Evolutionary conservation across 35 echinoderm and acorn worm species (phyloP).

Genomic region (Amphiura filiformis): DNA sequence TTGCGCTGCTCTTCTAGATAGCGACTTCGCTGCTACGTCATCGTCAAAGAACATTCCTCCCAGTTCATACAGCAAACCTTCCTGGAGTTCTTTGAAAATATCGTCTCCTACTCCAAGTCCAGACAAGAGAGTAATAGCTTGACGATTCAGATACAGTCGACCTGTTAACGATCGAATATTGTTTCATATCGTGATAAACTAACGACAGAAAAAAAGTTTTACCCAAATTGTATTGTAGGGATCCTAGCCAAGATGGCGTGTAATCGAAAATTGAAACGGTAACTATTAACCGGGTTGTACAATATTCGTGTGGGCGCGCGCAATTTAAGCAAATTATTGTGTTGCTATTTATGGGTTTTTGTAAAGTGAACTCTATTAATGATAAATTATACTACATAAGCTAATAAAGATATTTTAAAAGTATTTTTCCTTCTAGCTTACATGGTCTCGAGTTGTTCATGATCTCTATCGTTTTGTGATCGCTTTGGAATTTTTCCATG

Average conservation of each 20-base stretch:
- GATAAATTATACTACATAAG: not conserved
- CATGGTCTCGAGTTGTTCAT: constrained; percentile 17
- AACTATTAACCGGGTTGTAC: no score
- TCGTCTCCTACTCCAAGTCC: constrained; percentile 1
- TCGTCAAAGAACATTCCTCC: not conserved
- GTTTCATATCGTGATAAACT: no score
- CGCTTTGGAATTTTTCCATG: constrained; percentile 18
- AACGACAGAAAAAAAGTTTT: no score
- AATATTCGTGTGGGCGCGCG: no score
- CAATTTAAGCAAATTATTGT: no score
- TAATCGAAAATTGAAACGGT: no score
- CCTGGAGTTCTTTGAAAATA: not conserved
- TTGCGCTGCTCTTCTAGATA: not conserved
- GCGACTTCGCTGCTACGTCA: not conserved
- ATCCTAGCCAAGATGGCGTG: no score
- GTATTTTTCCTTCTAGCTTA: not conserved
- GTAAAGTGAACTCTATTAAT: no score
- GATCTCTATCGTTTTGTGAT: not conserved
- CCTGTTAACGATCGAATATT: constrained; percentile 3
- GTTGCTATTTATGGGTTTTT: no score
- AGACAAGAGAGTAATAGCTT: constrained; percentile 16
- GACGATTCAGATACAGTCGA: constrained; percentile 15
- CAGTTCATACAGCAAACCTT: not conserved
- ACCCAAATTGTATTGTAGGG: no score
- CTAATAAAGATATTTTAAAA: not conserved